Conservation (phyloP, 2,888 invertebrate genomes). For the Drosophila paranaensis region DNA sequence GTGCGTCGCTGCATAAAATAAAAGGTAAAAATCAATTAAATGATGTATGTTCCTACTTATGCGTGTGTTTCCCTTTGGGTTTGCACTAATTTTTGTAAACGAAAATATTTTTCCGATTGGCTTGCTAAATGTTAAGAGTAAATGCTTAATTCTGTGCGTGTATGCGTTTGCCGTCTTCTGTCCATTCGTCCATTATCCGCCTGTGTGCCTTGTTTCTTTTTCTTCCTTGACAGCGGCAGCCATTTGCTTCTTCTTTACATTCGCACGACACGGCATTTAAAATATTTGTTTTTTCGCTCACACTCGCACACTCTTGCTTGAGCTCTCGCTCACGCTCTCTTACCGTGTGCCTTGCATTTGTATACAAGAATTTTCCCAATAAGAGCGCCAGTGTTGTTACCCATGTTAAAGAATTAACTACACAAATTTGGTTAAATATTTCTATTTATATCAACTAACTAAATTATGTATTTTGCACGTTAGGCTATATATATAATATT, state of each 20-base stretch:
- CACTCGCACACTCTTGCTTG: slow-evolving; percentile 18
- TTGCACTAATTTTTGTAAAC: slow-evolving; percentile 25
- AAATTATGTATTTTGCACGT: neutral
- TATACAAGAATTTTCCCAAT: slow-evolving; percentile 75
- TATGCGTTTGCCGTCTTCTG: slow-evolving; percentile 29
- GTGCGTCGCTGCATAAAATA: slow-evolving; percentile 30
- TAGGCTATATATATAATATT: neutral
- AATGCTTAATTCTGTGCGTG: slow-evolving; percentile 17
- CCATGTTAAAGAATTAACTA: slow-evolving; percentile 33
- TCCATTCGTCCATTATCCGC: slow-evolving; percentile 53
- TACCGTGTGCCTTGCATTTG: slow-evolving; percentile 55
- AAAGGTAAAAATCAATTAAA: slow-evolving; percentile 67
- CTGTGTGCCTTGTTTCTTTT: slow-evolving; percentile 64
- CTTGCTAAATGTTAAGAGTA: slow-evolving; percentile 33
- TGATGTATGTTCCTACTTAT: slow-evolving; percentile 28
- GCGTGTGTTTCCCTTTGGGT: slow-evolving; percentile 20
- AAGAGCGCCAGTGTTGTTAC: slow-evolving; percentile 47
- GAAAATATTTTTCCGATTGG: slow-evolving; percentile 51
- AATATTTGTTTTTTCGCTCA: slow-evolving; percentile 39
- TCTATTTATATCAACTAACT: slow-evolving; percentile 3
- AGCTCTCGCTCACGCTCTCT: slow-evolving; percentile 28
- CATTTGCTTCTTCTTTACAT: slow-evolving; percentile 70
- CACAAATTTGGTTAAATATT: slow-evolving; percentile 19
- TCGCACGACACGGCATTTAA: slow-evolving; percentile 51
- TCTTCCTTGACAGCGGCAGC: slow-evolving; percentile 76